Percentiles rank a stretch among this genome's conserved stretches.
Conservation (phyloP, 2,888 invertebrate species). For the Drosophila meridionalis region DNA sequence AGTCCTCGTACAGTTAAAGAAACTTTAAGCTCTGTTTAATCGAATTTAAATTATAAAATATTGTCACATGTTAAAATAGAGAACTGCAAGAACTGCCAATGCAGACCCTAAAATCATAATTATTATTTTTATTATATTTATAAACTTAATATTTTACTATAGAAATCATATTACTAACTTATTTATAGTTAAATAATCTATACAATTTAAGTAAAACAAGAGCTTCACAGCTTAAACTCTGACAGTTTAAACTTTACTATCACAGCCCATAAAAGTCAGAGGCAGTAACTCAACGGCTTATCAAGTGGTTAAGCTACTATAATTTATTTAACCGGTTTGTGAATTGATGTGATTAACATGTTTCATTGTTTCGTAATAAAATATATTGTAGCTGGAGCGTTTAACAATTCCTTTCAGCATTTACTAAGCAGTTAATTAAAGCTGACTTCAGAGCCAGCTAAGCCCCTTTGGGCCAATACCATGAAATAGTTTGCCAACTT, state of each 20-base stretch:
- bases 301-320: not conserved
- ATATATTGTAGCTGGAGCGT: not conserved
- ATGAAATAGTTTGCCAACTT: slow-evolving; percentile 23
- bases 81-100: no score
- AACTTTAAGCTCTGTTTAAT: no score
- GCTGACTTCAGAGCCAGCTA: slow-evolving; percentile 7
- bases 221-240: not conserved
- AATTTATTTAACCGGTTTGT: not conserved
- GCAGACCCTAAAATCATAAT: no score
- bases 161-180: no score
- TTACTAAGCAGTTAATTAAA: slow-evolving; percentile 12
- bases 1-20: no score
- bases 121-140: no score
- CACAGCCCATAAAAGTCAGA: not conserved
- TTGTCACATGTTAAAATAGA: no score
- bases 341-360: slow-evolving; percentile 2
- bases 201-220: not conserved
- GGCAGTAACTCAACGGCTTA: not conserved
- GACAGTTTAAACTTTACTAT: no score
- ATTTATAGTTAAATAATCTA: no score
- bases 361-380: not conserved
- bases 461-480: not conserved
- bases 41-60: no score
- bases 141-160: no score
- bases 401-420: not conserved